These are phyloP conservation scores for Vombatus ursinus DNA, from an alignment of 2,113 vertebrate genomes.

Conservation along the genomic window DNA sequence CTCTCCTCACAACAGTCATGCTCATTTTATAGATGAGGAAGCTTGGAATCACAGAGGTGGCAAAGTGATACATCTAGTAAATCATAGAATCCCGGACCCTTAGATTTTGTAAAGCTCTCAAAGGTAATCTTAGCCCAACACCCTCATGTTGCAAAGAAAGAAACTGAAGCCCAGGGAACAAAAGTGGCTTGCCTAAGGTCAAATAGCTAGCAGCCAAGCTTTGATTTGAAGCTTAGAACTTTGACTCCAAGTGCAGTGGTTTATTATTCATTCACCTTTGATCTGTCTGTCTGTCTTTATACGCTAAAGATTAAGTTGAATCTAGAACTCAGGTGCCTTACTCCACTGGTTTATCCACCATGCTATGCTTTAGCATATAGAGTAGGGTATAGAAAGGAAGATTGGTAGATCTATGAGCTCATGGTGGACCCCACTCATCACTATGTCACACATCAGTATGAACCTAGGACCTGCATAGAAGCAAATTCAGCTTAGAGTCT, in stretches of 20 bases:
- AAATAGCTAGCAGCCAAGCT: not conserved
- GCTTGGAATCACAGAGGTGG: not conserved
- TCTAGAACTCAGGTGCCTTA: not conserved
- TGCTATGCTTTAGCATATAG: no score
- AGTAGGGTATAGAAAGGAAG: not conserved
- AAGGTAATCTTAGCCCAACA: not conserved
- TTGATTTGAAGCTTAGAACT: not conserved
- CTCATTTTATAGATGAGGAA: not conserved
- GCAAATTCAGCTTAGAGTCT: not conserved
- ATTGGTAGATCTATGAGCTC: not conserved
- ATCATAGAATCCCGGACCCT: not conserved
- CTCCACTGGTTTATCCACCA: not conserved
- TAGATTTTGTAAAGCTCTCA: not conserved
- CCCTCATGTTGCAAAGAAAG: not conserved
- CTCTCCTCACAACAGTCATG: not conserved
- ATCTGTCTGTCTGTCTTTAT: not conserved
- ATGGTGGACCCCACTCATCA: not conserved
- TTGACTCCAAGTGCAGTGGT: not conserved
- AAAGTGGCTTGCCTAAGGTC: not conserved
- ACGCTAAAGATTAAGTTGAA: not conserved
- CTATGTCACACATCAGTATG: not conserved
- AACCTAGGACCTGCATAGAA: not conserved
- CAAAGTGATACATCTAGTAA: not conserved
- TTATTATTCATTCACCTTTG: not conserved
- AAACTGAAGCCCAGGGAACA: not conserved